These are phyloP conservation scores for Sterrhoptilus dennistouni DNA, from an alignment of 2,113 vertebrate genomes.

Conservation along the genomic window DNA sequence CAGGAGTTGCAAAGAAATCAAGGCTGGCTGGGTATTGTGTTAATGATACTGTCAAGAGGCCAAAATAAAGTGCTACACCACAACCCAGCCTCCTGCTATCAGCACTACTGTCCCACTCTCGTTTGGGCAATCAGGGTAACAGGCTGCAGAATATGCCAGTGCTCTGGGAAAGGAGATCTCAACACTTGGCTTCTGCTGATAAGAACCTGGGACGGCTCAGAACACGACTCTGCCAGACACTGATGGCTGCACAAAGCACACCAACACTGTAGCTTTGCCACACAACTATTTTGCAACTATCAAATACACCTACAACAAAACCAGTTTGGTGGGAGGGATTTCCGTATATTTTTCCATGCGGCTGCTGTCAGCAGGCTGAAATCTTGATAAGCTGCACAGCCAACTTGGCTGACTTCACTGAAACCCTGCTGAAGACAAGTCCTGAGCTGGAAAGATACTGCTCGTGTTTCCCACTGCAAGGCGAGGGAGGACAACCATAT, in stretches of 20 bases:
- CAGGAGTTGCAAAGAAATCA: not conserved
- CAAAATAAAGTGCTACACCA: conserved; percentile 10
- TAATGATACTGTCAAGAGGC: conserved; percentile 19
- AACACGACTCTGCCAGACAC: not conserved
- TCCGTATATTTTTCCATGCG: conserved; percentile 32
- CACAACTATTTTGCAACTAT: conserved; percentile 23
- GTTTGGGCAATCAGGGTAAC: not conserved
- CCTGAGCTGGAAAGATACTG: not conserved
- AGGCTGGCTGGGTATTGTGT: not conserved
- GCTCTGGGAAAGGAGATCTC: conserved; percentile 32
- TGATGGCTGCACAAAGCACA: not conserved
- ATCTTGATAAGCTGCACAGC: conserved; percentile 6
- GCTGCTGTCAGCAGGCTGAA: conserved; percentile 37
- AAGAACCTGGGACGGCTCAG: not conserved
- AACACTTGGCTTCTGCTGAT: not conserved
- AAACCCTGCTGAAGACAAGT: conserved; percentile 12
- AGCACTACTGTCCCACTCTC: not conserved
- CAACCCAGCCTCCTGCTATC: conserved; percentile 16
- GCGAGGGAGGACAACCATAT: not conserved
- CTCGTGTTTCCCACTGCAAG: not conserved
- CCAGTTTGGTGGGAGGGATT: conserved; percentile 18
- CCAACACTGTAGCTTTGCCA: not conserved
- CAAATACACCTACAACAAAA: conserved; percentile 37
- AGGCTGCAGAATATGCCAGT: not conserved
- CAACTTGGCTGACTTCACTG: conserved; percentile 19